phyloP scores from a whole-genome alignment of 2,797 vertebrate genomes.

The Scyliorhinus canicula region DNA sequence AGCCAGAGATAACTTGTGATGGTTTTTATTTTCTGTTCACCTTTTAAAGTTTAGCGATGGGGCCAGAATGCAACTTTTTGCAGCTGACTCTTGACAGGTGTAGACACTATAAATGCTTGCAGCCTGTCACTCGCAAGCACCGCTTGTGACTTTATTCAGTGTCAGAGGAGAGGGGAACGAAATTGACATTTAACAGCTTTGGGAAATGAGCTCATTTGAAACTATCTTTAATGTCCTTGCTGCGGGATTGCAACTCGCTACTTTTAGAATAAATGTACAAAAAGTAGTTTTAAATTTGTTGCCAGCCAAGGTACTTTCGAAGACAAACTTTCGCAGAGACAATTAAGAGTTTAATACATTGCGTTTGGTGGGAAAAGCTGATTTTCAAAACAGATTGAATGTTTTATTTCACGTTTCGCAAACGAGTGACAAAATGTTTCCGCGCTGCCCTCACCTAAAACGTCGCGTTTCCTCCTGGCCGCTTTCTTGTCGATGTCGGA shows the following conservation, averaged over 20 bases:
- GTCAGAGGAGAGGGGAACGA: background rate
- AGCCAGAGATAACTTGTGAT: no score
- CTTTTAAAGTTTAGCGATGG: no score
- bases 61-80: background rate
- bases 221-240: background rate
- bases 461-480: constrained; percentile 73
- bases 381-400: background rate
- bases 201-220: background rate
- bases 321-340: background rate
- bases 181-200: background rate
- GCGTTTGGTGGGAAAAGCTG: background rate
- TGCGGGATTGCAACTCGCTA: background rate
- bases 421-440: background rate
- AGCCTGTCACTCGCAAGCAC: background rate
- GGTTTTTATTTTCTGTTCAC: no score
- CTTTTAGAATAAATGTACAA: no score
- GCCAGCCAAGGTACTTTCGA: background rate
- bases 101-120: no score
- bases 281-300: background rate
- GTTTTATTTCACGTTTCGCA: background rate
- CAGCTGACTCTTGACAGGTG: background rate
- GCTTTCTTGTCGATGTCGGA: constrained; percentile 74
- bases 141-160: background rate
- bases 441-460: constrained; percentile 70
- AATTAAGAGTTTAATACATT: background rate